Evolutionary conservation across 2,888 invertebrate species (phyloP), one percentile per base, ranked within the genome.

Genomic region (Drosophila recens): DNA sequence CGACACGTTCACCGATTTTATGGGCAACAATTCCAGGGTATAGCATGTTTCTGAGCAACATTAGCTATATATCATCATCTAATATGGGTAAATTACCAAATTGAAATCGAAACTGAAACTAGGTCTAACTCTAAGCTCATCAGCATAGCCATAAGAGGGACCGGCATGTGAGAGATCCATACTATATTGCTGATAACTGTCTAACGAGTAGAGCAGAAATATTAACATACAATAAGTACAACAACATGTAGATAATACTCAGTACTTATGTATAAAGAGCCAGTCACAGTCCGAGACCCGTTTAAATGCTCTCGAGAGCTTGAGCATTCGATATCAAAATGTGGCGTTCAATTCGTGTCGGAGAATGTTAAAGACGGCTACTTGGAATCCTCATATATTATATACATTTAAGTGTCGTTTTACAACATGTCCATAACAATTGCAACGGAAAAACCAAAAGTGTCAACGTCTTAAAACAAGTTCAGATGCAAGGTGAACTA

Each of bases 101-200:
- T 33, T 46, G 11, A 48, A 64, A 64, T 42, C 52, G 51, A 67
- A 75, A 75, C 30, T 75, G 53, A 67, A 75, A 75, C 30, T 75
- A 51, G 85, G 58, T 71, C 67, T 57, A 63, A 58, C 56, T 38
- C 42, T 17, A n/a, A 59, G 52, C 81, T 83, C 66, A 87, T 75
- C 67, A 66, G 72, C 85, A 84, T 87, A 67, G 65, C 13, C 45
- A 36, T 8, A 45, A 69, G 62, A 77, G 87, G 87, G 77, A 83
- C 81, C 84, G 54, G 83, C 84, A 80, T 81, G n/a, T 34, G 20
- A 45, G 57, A 38, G 69, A n/a, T 34, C 6, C 27, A 33, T 4
- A 8, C 15, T 34, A 8, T 5, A 8, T 5, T 27, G 13, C 34
- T 52, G 80, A 80, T 80, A 82, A 80, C 8, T 11, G 13, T 34